Base-by-base conservation (phyloP, 1,140 invertebrate genomes). In the Ladona fulva region DNA sequence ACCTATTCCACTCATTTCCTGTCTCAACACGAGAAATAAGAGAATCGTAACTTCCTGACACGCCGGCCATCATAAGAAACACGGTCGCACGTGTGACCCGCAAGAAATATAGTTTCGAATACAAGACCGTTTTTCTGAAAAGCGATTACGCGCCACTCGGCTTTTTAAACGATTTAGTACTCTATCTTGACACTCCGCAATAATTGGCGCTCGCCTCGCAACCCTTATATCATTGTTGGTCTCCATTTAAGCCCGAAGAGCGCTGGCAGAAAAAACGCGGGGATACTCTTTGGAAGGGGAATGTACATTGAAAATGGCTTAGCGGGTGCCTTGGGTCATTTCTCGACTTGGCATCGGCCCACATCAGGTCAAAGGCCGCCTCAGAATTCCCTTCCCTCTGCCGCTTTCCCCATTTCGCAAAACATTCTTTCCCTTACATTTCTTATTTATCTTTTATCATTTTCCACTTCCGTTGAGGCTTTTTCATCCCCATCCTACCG, bases 91-190 rank as follows among this genome's bases (percentile, higher is more conserved):
- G 29, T 37, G 29, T 37, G n/a, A n/a, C n/a, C n/a, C n/a, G 29
- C 29, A 37, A 37, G 29, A 37, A 37, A 37, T 37, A 37, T 37
- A 37, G 29, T 37, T 37, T 37, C 29, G 29, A 37, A 37, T 37
- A 37, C 29, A 37, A 1, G 29, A 37, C 29, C 29, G 29, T 37
- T 37, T 37, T 37, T 37, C 29, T 8, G 29, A 37, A 37, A 37
- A 66, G 3, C 52, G 52, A 66, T 66, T 66, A 66, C 52, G n/a
- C 52, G 52, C 16, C 52, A 22, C 52, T 66, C 52, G 52, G 52
- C 29, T 37, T 37, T 66, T 66, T 66, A 66, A 66, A 66, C 52
- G 52, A 66, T 66, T 66, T 66, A 66, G 52, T 66, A 66, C 52
- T 66, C 52, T 66, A 3, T 22, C n/a, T 22, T 19, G 52, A 37